Base-by-base conservation (phyloP, 1,140 invertebrate genomes). In the Agrilus planipennis region DNA sequence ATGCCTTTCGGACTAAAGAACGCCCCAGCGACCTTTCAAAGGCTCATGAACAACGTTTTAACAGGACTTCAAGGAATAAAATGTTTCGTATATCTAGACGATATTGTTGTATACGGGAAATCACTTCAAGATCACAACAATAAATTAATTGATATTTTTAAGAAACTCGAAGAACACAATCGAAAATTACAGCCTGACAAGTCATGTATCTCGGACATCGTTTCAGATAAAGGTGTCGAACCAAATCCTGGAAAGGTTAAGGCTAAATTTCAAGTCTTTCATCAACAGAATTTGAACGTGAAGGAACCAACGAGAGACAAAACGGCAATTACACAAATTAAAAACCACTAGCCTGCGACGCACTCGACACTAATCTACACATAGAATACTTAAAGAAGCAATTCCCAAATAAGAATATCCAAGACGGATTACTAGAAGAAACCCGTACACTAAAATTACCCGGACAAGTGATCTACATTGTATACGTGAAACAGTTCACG, bases 11-110 rank as follows among this genome's bases (percentile, higher is more conserved):
- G 63, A 0, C 30, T 67, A 2, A 54, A 54, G 18, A 62, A 59
- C 28, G 54, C 57, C 1, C 62, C 63, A 1, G 49, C 53, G 0
- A 64, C 62, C 10, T 68, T 69, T 41, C 62, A 69, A n/a, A n/a
- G n/a, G n/a, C n/a, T n/a, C n/a, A n/a, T n/a, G n/a, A n/a, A n/a
- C n/a, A n/a, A n/a, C n/a, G n/a, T n/a, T n/a, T n/a, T n/a, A n/a
- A n/a, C n/a, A n/a, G n/a, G n/a, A n/a, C n/a, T n/a, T n/a, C n/a
- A n/a, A n/a, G n/a, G n/a, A n/a, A n/a, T n/a, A n/a, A n/a, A n/a
- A n/a, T n/a, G n/a, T n/a, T n/a, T n/a, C n/a, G n/a, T n/a, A n/a
- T 58, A 55, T 37, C 10, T 54, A 12, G 47, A 57, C 28, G 53
- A 57, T 25, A 55, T 54, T 4, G 41, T 57, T 10, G 46, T 51